Evolutionary conservation across 2,797 vertebrate species (phyloP), one percentile per base, ranked within the genome.

Genomic region (Anisognathus igniventris): DNA sequence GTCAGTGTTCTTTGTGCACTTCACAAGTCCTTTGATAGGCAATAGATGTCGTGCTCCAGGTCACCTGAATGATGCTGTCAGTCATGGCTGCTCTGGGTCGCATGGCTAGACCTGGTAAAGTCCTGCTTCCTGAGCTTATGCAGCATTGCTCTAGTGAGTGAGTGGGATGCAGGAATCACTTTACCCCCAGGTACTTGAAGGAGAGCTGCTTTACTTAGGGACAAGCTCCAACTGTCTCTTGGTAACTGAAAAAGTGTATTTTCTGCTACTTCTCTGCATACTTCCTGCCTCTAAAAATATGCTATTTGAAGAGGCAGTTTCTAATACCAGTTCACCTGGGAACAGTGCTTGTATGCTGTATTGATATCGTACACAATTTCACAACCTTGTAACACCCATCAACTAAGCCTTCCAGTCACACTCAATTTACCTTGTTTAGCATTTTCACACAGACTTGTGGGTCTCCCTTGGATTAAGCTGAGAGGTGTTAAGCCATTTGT

Each of bases 251-350:
- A 57, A 72, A 84, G 10, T 23, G 16, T 67, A 62, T 80, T 93
- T 95, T 92, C 87, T 89, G 57, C 61, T 80, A 42, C 42, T 86
- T 79, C 47, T 84, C 53, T 45, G 31, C 50, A 54, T 67, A 35
- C 12, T 71, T 89, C 61, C 61, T 86, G 68, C 16, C 65, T 94
- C 85, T 94, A 90, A 92, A 96, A 91, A 95, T 88, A 91, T 68
- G n/a, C 68, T 65, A 6, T 72, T 88, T 91, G 65, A 86, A 83
- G 64, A 80, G 75, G 75, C 25, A 19, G 21, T 68, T 83, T 71
- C 61, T 86, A 80, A 13, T 54, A 58, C 39, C 27, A 54, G 91
- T 85, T 93, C 87, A 91, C 81, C 89, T 86, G 65, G 45, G 68
- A 89, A 39, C 22, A 75, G 53, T 82, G n/a, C 30, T 91, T 28